These are phyloP conservation scores for Alloplasta piceator DNA, from an alignment of 2,888 invertebrate species.

Conservation along the genomic window DNA sequence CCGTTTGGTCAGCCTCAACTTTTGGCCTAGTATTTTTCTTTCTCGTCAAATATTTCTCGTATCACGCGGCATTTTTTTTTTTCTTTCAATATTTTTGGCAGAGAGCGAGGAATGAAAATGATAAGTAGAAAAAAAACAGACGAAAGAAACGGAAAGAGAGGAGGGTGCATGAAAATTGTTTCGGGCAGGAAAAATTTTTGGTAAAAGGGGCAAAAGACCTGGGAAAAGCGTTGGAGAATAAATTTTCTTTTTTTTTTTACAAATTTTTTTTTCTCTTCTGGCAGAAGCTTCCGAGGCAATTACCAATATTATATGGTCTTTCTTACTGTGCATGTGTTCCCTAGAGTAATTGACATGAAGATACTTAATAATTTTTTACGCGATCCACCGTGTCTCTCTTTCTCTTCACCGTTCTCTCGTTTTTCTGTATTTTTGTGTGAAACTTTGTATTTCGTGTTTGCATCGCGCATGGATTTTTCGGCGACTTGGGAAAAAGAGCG, in stretches of 20 bases:
- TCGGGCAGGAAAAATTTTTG: constrained; percentile 1
- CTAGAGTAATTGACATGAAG: constrained; percentile 94
- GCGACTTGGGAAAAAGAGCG: no score
- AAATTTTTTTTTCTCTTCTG: constrained; percentile 50
- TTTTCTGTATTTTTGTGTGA: background rate
- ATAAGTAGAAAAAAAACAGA: constrained; percentile 21
- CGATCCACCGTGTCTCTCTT: constrained; percentile 63
- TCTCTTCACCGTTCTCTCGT: background rate
- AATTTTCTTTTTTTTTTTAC: no score
- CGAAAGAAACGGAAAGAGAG: constrained; percentile 22
- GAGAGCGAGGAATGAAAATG: background rate
- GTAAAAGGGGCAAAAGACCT: constrained; percentile 42
- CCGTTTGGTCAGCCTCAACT: constrained; percentile 35
- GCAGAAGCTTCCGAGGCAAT: constrained; percentile 64
- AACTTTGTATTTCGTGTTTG: no score
- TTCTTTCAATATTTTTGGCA: constrained; percentile 28
- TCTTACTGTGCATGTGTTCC: constrained; percentile 87
- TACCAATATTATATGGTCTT: constrained; percentile 62
- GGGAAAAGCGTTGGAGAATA: constrained; percentile 70
- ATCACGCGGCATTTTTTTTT: constrained; percentile 20
- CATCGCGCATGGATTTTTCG: no score
- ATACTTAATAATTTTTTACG: constrained; percentile 85
- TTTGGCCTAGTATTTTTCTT: constrained; percentile 3
- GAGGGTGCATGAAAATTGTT: constrained; percentile 18
- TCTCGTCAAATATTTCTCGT: constrained; percentile 27